phyloP scores from a whole-genome alignment of 2,888 invertebrate genomes.

The Agrilus biguttatus region DNA sequence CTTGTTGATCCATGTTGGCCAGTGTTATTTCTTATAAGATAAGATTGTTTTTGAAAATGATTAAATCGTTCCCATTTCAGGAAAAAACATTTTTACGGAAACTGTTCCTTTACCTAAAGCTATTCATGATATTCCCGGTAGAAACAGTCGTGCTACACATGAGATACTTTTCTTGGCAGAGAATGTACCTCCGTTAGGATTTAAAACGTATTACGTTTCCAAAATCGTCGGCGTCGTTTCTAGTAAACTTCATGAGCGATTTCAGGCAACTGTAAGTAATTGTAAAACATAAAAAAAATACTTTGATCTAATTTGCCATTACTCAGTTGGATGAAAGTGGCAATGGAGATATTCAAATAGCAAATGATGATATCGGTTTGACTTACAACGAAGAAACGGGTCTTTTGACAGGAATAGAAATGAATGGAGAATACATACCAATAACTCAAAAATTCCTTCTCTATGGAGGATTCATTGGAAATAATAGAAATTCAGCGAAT shows the following conservation, averaged over 20 bases:
- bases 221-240: too few relatives aligned
- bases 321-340: too few relatives aligned
- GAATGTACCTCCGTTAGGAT: conserved; percentile 49
- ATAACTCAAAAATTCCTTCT: conserved; percentile 54
- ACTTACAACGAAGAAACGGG: conserved; percentile 37
- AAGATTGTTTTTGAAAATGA: background rate
- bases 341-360: too few relatives aligned
- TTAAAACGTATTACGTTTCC: conserved; percentile 42
- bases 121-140: conserved; percentile 43
- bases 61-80: conserved; percentile 22
- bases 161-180: conserved; percentile 56
- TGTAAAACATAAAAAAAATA: background rate
- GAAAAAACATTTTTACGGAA: background rate
- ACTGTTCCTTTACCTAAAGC: conserved; percentile 41
- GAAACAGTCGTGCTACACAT: conserved; percentile 40
- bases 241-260: background rate
- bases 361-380: conserved; percentile 22
- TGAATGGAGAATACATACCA: conserved; percentile 27
- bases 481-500: conserved; percentile 31
- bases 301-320: background rate
- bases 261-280: background rate
- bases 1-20: too few relatives aligned
- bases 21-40: background rate
- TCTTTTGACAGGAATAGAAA: conserved; percentile 33
- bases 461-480: conserved; percentile 43